Evolutionary conservation across 2,113 vertebrate genomes (phyloP).

Genomic region (Nettapus auritus): DNA sequence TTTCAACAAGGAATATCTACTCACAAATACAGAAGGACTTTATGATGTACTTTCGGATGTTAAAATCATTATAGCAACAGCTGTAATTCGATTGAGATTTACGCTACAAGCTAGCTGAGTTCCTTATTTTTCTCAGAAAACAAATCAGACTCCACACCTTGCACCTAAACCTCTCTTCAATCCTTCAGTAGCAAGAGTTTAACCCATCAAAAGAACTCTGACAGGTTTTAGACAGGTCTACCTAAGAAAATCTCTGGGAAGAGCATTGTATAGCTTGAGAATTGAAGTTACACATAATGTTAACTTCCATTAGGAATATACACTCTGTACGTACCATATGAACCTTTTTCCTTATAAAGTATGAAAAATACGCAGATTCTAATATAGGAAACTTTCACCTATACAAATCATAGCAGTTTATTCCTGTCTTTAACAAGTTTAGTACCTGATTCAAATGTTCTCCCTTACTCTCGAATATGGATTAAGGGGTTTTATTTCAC

Average conservation of each 20-base stretch:
- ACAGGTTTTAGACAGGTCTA: background rate
- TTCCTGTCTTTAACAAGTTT: background rate
- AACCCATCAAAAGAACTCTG: background rate
- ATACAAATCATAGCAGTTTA: background rate
- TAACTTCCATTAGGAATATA: background rate
- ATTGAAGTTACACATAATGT: background rate
- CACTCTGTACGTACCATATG: background rate
- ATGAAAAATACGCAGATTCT: background rate
- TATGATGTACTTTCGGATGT: background rate
- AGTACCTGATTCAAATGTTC: background rate
- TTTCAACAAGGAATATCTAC: background rate
- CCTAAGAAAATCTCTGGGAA: background rate
- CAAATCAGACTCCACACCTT: background rate
- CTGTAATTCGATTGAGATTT: background rate
- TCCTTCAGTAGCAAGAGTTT: background rate
- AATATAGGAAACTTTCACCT: background rate
- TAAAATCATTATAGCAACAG: background rate
- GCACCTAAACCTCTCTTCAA: background rate
- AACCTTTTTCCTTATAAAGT: background rate
- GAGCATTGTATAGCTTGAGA: background rate
- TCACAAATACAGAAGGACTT: background rate
- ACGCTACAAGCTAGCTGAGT: background rate
- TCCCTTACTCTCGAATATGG: background rate
- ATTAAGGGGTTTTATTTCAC: background rate
- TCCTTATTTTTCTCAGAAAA: background rate